phyloP scores from a whole-genome alignment of 1,140 invertebrate genomes.

The Mizuhopecten yessoensis region DNA sequence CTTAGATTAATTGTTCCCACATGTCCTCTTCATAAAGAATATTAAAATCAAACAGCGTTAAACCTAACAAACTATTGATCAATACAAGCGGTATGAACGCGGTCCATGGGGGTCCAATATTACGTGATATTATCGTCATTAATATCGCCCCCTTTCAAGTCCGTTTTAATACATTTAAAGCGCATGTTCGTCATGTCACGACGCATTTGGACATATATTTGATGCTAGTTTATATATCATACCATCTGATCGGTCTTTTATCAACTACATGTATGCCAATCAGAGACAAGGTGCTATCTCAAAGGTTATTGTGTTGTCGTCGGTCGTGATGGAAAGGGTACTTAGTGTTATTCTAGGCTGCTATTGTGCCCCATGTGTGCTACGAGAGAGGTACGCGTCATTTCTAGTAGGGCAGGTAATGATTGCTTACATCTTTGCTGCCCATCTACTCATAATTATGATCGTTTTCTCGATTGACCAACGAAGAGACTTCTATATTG shows the following conservation, averaged over 20 bases:
- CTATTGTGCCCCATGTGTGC: too few species aligned
- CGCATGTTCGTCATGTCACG: background rate
- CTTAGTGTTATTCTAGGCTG: too few species aligned
- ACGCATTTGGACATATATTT: background rate
- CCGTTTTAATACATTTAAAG: background rate
- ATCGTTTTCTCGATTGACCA: too few species aligned
- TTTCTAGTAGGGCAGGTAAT: too few species aligned
- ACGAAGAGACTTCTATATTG: too few species aligned
- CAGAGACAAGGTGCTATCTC: too few species aligned
- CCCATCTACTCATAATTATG: too few species aligned
- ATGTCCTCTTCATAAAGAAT: slow-evolving; percentile 26
- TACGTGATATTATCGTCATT: background rate
- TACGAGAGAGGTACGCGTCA: too few species aligned
- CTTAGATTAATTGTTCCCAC: background rate
- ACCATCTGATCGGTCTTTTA: background rate
- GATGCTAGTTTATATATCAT: background rate
- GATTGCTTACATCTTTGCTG: too few species aligned
- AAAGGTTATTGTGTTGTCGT: too few species aligned
- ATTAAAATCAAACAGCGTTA: slow-evolving; percentile 6
- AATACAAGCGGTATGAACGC: background rate
- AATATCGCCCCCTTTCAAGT: background rate
- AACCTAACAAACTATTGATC: background rate
- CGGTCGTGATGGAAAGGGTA: too few species aligned
- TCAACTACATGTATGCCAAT: background rate
- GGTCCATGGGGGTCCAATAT: background rate